phyloP scores from a whole-genome alignment of 2,113 vertebrate species.

The Neomonachus schauinslandi region DNA sequence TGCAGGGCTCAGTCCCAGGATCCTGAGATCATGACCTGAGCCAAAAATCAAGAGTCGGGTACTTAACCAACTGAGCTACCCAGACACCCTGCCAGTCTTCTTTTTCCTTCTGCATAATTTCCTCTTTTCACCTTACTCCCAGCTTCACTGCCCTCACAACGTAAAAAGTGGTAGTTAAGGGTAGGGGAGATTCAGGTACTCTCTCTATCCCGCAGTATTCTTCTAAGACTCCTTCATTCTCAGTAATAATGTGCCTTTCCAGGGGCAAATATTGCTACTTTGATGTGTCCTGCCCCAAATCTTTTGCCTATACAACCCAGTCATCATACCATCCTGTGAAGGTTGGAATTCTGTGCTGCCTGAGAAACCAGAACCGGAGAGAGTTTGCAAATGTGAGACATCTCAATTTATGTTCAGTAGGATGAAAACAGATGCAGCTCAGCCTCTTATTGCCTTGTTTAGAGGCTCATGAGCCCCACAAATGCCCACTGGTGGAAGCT shows the following conservation, averaged over 20 bases:
- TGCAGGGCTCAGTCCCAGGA: neutral
- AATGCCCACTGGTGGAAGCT: neutral
- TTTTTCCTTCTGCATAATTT: neutral
- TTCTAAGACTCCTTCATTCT: neutral
- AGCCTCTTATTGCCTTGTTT: neutral
- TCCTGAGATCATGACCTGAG: neutral
- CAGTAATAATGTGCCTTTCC: neutral
- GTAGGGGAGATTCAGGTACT: neutral
- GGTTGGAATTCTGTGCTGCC: neutral
- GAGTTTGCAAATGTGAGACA: neutral
- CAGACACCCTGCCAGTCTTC: fast-evolving
- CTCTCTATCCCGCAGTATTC: neutral
- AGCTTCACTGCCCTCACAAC: neutral
- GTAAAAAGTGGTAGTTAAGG: neutral
- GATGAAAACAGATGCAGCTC: neutral
- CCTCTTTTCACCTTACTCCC: neutral
- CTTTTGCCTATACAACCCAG: neutral
- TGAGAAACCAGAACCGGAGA: neutral
- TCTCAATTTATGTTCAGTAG: neutral
- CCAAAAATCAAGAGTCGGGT: neutral
- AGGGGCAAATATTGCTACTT: neutral
- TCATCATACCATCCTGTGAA: neutral
- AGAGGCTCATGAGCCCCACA: neutral
- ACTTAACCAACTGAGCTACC: neutral
- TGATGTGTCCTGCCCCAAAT: neutral